Base-by-base conservation (phyloP, 2,113 vertebrate species). In the Gila orcuttii region DNA sequence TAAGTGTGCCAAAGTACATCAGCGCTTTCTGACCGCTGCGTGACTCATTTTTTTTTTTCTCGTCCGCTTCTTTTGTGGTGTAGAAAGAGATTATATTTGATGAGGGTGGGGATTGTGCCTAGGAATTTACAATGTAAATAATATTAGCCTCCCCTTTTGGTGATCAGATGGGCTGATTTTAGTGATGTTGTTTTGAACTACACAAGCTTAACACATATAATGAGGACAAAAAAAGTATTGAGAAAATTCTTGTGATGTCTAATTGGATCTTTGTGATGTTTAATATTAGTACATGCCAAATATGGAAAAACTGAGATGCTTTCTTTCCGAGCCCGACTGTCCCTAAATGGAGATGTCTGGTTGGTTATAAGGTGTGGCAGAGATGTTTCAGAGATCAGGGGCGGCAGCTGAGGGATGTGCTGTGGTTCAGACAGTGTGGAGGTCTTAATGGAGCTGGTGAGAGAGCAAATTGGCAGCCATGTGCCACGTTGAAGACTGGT, bases 341-440 rank as follows among this genome's bases (percentile, higher is more conserved):
- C 79, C 75, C 75, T 74, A 68, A 69, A 76, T 80, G 86, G 83
- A 89, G 69, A 87, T 81, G 52, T 69, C 52, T 55, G 36, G 33
- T 64, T 75, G 50, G 69, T 74, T 66, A 9, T 8, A 71, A 87
- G 79, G 83, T 77, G 86, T 78, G 86, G 85, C 79, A 75, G 68
- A 74, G 59, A 74, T 62, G 9, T 84, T 86, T 73, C 55, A 8
- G 19, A 57, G 45, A 79, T 80, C 75, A 84, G 42, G 62, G 78
- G 52, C 31, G 25, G 85, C 85, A 87, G 89, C 87, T 89, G 83
- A 85, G 83, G 69, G 69, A 73, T n/a, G 55, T 52, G 15, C 69
- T 64, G 66, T 47, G 36, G 57, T 84, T 80, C 62, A 84, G 52
- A 85, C 73, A 45, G 60, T 82, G 57, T 60, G 55, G 57, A 55